phyloP scores from a whole-genome alignment of 2,888 invertebrate genomes.

The Thelaira solivaga region DNA sequence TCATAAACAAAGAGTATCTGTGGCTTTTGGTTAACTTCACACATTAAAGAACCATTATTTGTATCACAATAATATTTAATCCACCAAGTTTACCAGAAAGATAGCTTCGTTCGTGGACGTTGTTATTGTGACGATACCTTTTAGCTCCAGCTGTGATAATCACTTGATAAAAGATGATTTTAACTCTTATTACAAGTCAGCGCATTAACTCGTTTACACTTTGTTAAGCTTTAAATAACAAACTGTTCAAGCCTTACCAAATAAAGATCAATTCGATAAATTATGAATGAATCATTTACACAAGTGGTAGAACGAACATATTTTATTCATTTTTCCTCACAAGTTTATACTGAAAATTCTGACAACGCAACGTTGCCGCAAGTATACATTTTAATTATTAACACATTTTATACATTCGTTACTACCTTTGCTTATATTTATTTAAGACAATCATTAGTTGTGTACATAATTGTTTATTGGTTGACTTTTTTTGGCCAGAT shows the following conservation, averaged over 20 bases:
- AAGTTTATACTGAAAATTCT: no score
- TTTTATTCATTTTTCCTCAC: no score
- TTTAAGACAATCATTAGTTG: no score
- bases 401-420: no score
- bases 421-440: no score
- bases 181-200: constrained; percentile 63
- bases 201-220: constrained; percentile 43
- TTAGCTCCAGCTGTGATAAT: constrained; percentile 74
- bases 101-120: not conserved
- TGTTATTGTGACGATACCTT: constrained; percentile 17
- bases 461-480: no score
- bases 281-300: no score
- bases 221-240: constrained; percentile 18
- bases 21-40: constrained; percentile 36
- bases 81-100: not conserved
- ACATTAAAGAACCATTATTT: constrained; percentile 52
- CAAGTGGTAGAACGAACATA: no score
- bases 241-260: not conserved
- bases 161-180: constrained; percentile 72
- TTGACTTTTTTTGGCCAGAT: no score
- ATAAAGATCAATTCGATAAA: constrained; percentile 14
- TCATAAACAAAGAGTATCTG: constrained; percentile 22
- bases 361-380: no score
- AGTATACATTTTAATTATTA: no score
- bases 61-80: constrained; percentile 17